Conservation (phyloP, 2,888 invertebrate genomes). For the Cheilosia impressa region DNA sequence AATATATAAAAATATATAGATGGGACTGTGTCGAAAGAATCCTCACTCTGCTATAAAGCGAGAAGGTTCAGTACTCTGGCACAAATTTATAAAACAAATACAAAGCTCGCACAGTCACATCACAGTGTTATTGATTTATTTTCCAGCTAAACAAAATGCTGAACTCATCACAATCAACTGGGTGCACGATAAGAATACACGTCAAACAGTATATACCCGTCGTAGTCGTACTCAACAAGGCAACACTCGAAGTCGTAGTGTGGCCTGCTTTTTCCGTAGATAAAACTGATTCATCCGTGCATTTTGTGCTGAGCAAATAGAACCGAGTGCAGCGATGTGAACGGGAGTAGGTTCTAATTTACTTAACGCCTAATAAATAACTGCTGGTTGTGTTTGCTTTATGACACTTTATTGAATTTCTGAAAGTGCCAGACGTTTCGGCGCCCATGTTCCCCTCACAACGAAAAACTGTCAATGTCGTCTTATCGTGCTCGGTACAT, state of each 20-base stretch:
- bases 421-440: slow-evolving; percentile 73
- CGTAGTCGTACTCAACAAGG: not conserved
- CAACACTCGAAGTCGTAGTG: slow-evolving; percentile 23
- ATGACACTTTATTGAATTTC: slow-evolving; percentile 63
- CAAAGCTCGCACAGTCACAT: slow-evolving; percentile 32
- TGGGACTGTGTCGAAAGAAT: not conserved
- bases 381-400: slow-evolving; percentile 69
- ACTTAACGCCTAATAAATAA: slow-evolving; percentile 70
- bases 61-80: slow-evolving; percentile 55
- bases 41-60: not conserved
- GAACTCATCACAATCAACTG: slow-evolving; percentile 69
- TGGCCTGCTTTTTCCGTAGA: slow-evolving; percentile 69
- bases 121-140: slow-evolving; percentile 65
- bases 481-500: slow-evolving; percentile 39
- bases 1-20: not conserved
- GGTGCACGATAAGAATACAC: slow-evolving; percentile 61
- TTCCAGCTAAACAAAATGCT: slow-evolving; percentile 60
- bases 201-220: not conserved
- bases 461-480: slow-evolving; percentile 65
- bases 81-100: slow-evolving; percentile 62
- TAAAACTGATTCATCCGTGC: slow-evolving; percentile 75
- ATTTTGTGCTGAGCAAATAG: slow-evolving; percentile 71
- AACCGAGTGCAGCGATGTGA: slow-evolving; percentile 53
- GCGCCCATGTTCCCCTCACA: slow-evolving; percentile 61
- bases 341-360: slow-evolving; percentile 71